phyloP scores from a whole-genome alignment of 2,797 vertebrate genomes.

The Sebastes glaucus region DNA sequence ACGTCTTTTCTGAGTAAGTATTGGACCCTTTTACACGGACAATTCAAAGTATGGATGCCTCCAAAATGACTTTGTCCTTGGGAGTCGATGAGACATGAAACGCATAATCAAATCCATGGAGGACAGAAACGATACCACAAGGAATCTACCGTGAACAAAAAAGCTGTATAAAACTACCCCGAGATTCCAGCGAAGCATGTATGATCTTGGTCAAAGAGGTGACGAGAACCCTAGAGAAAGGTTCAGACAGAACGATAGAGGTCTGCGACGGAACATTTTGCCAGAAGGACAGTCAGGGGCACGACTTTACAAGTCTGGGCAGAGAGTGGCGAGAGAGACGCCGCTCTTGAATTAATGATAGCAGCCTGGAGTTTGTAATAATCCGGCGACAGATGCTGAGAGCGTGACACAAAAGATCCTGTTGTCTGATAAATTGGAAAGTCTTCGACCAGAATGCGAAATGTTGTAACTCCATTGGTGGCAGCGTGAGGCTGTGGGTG shows the following conservation, averaged over 20 bases:
- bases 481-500: neutral
- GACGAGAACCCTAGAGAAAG: neutral
- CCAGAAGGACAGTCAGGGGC: neutral
- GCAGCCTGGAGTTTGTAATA: neutral
- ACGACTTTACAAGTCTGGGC: neutral
- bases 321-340: neutral
- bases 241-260: neutral
- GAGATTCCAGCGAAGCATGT: neutral
- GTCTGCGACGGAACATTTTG: neutral
- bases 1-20: neutral
- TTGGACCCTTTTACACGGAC: neutral
- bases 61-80: constrained; percentile 23
- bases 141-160: neutral
- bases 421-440: neutral
- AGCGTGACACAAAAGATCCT: neutral
- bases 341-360: neutral
- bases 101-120: neutral
- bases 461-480: neutral
- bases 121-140: neutral
- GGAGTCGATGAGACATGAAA: constrained; percentile 18
- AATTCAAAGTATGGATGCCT: neutral
- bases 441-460: neutral
- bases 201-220: neutral
- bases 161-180: neutral
- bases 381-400: neutral